phyloP scores from a whole-genome alignment of 1,140 invertebrate genomes.

The Platyscapa corneri region DNA sequence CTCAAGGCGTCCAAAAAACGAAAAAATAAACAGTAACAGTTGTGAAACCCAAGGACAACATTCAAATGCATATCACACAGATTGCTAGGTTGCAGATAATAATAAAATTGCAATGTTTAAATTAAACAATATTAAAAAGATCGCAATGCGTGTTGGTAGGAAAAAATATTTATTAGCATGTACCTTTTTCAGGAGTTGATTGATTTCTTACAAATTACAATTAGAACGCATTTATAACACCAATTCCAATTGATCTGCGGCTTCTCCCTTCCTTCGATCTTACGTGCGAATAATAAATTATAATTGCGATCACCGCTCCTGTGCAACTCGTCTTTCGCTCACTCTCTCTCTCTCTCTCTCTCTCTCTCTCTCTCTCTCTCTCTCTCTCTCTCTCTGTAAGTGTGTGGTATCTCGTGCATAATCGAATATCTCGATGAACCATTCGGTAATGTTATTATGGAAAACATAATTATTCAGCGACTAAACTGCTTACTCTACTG shows the following conservation, averaged over 20 bases:
- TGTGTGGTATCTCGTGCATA: too few relatives aligned
- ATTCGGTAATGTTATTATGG: background rate
- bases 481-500: background rate
- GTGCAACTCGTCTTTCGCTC: too few relatives aligned
- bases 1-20: background rate
- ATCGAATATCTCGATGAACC: background rate
- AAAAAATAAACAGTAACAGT: background rate
- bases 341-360: too few relatives aligned
- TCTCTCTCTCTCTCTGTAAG: too few relatives aligned
- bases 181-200: background rate
- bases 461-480: background rate
- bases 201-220: background rate
- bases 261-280: background rate
- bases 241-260: background rate
- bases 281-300: background rate
- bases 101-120: background rate
- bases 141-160: background rate
- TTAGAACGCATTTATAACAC: background rate
- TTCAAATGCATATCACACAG: background rate
- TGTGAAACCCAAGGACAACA: slow-evolving; percentile 6
- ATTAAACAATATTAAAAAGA: background rate
- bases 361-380: too few relatives aligned
- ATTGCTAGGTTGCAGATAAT: background rate
- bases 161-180: slow-evolving; percentile 24
- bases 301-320: too few relatives aligned